A percentile compares a stretch with the other conserved stretches of the same genome.
Conservation (phyloP, 2,888 invertebrate species). For the Eupithecia abbreviata region DNA sequence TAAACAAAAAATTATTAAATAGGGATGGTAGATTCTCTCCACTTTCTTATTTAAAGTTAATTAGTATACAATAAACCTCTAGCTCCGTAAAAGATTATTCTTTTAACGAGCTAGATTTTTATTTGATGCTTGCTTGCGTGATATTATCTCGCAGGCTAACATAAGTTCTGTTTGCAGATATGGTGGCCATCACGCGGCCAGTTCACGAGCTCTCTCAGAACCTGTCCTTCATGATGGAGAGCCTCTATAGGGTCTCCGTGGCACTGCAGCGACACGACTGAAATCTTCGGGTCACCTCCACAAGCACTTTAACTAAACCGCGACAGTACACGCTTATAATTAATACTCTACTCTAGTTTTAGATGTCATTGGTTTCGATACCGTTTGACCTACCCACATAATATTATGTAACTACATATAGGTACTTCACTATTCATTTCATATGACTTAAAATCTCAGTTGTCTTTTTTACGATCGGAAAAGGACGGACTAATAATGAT, state of each 20-base stretch:
- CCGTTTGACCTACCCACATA: not conserved
- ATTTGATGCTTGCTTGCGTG: too few species aligned
- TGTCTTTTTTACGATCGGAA: not conserved
- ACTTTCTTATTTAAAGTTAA: too few species aligned
- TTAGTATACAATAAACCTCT: too few species aligned
- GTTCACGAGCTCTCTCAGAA: slow-evolving; percentile 78
- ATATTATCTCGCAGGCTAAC: not conserved
- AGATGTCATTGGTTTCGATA: not conserved
- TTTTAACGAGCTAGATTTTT: too few species aligned
- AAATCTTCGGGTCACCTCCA: not conserved
- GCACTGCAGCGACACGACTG: slow-evolving; percentile 71
- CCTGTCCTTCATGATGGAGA: slow-evolving; percentile 80
- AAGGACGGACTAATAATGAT: not conserved
- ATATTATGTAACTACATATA: not conserved
- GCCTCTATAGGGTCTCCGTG: slow-evolving; percentile 77
- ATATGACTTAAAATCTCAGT: not conserved
- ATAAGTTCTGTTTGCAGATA: slow-evolving; percentile 57
- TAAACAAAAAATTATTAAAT: too few species aligned
- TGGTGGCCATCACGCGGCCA: slow-evolving; percentile 80
- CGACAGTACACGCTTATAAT: slow-evolving; percentile 18
- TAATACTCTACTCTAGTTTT: slow-evolving; percentile 38
- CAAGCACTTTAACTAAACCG: not conserved
- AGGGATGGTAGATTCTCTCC: too few species aligned
- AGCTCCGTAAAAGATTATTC: too few species aligned
- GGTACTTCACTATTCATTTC: not conserved